Percentiles rank a stretch among this genome's conserved stretches.
phyloP scores from a whole-genome alignment of 2,797 vertebrate species.

The Mus spretus region DNA sequence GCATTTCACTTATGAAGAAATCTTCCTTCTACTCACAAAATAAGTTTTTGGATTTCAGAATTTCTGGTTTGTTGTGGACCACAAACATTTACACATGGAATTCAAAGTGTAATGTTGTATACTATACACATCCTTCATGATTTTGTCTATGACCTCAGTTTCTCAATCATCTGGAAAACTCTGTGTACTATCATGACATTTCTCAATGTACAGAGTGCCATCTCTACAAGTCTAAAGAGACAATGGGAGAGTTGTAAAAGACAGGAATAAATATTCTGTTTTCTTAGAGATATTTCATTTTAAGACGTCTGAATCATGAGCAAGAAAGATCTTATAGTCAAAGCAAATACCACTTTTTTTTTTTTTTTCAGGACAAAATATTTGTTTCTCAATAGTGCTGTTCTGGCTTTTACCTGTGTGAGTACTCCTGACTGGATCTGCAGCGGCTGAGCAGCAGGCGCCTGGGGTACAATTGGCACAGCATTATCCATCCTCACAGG shows the following conservation, averaged over 20 bases:
- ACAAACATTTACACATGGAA: slow-evolving; percentile 61
- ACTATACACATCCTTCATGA: slow-evolving; percentile 1
- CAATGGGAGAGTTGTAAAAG: background rate
- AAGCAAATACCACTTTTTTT: slow-evolving; percentile 37
- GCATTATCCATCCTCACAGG: slow-evolving; percentile 98
- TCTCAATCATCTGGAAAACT: background rate
- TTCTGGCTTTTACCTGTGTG: slow-evolving; percentile 93
- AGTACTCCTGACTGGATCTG: slow-evolving; percentile 98
- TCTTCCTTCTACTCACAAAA: slow-evolving; percentile 9
- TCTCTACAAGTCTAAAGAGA: background rate
- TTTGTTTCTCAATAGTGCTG: background rate
- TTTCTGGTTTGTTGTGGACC: background rate
- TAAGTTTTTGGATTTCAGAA: slow-evolving; percentile 53
- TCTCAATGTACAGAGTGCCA: slow-evolving; percentile 9
- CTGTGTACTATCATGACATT: background rate
- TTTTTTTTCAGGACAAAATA: slow-evolving; percentile 44
- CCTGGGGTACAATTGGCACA: slow-evolving; percentile 96
- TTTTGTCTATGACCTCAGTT: slow-evolving; percentile 46
- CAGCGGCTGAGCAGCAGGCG: slow-evolving; percentile 95
- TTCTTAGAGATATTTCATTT: background rate
- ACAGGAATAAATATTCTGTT: background rate
- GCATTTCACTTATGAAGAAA: slow-evolving; percentile 9
- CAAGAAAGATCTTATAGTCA: slow-evolving; percentile 74
- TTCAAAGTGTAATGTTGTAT: slow-evolving; percentile 18
- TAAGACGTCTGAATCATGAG: slow-evolving; percentile 71